Base-by-base conservation (phyloP, 1,140 invertebrate genomes). In the Aphelinus certus region DNA sequence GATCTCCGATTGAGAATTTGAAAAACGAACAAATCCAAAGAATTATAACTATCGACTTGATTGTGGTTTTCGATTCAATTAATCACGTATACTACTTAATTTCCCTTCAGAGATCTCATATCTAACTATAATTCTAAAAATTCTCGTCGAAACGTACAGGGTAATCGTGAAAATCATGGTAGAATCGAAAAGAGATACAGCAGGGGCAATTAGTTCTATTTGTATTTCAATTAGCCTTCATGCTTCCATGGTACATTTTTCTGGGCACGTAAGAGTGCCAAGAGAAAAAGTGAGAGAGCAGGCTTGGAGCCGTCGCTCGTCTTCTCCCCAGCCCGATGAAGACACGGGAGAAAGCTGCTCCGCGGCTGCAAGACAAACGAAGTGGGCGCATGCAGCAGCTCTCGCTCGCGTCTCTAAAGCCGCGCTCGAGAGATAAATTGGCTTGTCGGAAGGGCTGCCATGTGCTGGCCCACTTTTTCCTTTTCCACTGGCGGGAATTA, bases 381-480 rank as follows among this genome's bases (percentile, higher is more conserved):
- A 80, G 76, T 79, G 78, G 81, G 81, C 80, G 26, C 26, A 26
- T 26, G 26, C 26, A 26, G 26, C 26, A 26, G 26, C 26, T 26
- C 83, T 81, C 82, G 81, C 81, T 79, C 82, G 42, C 45, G 42
- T 9, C 61, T 48, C 61, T 3, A 63, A 63, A 63, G 45, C 46
- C 47, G 47, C 63, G 83, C 80, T 73, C 79, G 81, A 77, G 79
- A 84, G 83, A 84, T 85, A 84, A 85, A 85, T 85, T 84, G 83
- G 81, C 79, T 78, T 78, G 82, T 79, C 80, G 79, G 80, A 81
- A 79, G 79, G 78, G 80, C 79, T 26, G 5, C 58, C 26, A 42
- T 43, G 61, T n/a, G 3, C 58, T 63, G 69, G 69, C 69, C 69
- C 60, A 71, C 60, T 71, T 63, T 62, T 57, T 57, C 10, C 53